phyloP scores from a whole-genome alignment of 92 coral and sea anemone genomes.

The Actinernus sp. region DNA sequence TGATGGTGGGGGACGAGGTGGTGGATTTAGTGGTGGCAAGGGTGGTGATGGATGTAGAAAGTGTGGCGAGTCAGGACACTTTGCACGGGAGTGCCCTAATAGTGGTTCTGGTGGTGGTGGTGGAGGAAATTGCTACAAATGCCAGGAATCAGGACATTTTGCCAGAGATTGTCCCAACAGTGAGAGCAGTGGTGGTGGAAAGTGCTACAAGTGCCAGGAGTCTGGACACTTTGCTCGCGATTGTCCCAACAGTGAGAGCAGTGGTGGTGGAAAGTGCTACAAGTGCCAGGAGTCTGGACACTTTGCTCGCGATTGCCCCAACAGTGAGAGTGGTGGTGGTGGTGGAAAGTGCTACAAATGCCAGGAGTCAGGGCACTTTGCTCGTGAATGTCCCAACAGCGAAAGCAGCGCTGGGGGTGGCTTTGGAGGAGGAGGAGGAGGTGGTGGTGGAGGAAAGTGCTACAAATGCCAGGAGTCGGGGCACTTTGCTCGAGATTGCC shows the following conservation, averaged over 20 bases:
- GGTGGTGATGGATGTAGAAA: conserved; percentile 66
- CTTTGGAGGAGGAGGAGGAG: conserved; percentile 8
- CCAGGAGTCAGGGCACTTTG: conserved; percentile 78
- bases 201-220: conserved; percentile 64
- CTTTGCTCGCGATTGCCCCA: conserved; percentile 80
- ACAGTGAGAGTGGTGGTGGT: conserved; percentile 46
- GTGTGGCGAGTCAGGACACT: conserved; percentile 73
- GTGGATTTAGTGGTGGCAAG: conserved; percentile 31
- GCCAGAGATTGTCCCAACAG: conserved; percentile 73
- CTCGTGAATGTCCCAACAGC: conserved; percentile 74
- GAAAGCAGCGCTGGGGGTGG: conserved; percentile 59
- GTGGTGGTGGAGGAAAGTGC: conserved; percentile 56
- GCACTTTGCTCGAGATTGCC: conserved; percentile 65
- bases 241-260: conserved; percentile 53
- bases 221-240: conserved; percentile 77
- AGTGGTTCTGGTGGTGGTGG: conserved; percentile 44
- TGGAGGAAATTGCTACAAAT: conserved; percentile 58
- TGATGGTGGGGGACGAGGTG: conserved; percentile 53
- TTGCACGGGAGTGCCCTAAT: conserved; percentile 71
- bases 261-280: conserved; percentile 54
- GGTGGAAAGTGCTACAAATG: conserved; percentile 74
- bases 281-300: conserved; percentile 76
- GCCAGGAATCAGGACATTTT: conserved; percentile 78
- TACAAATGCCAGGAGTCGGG: conserved; percentile 74
- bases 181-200: conserved; percentile 40